Conservation (phyloP, 2,797 vertebrate genomes). For the Pangasius macronema region DNA sequence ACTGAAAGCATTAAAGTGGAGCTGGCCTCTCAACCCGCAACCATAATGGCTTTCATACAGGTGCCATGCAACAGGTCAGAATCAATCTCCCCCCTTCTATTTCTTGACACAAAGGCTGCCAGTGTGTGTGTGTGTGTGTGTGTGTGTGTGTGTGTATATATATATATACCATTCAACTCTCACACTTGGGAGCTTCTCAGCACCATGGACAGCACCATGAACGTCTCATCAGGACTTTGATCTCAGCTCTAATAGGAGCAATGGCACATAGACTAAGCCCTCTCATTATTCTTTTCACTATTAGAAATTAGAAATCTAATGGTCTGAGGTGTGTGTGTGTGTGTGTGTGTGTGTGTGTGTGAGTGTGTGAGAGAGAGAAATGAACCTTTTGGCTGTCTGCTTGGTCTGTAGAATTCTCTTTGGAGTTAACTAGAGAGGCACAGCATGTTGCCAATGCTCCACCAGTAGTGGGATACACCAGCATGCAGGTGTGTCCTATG, state of each 20-base stretch:
- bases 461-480: neutral
- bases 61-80: slow-evolving; percentile 55
- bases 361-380: neutral
- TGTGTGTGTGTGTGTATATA: slow-evolving; percentile 27
- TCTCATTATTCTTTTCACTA: slow-evolving; percentile 10
- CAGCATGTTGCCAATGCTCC: neutral
- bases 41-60: slow-evolving; percentile 49
- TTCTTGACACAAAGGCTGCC: slow-evolving; percentile 49
- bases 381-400: neutral
- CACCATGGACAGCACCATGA: slow-evolving; percentile 33
- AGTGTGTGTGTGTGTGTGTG: slow-evolving; percentile 20
- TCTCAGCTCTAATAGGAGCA: neutral
- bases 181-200: slow-evolving; percentile 44
- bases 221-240: slow-evolving; percentile 33
- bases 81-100: slow-evolving; percentile 57
- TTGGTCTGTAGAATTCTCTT: neutral
- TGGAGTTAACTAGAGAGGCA: neutral
- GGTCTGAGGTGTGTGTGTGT: neutral
- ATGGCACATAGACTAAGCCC: neutral
- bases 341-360: neutral
- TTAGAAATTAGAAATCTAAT: neutral
- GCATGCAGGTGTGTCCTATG: neutral
- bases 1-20: slow-evolving; percentile 50
- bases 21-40: slow-evolving; percentile 44
- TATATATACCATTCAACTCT: slow-evolving; percentile 23